phyloP scores from a whole-genome alignment of 1,140 invertebrate species.

The Drosophila albomicans region DNA sequence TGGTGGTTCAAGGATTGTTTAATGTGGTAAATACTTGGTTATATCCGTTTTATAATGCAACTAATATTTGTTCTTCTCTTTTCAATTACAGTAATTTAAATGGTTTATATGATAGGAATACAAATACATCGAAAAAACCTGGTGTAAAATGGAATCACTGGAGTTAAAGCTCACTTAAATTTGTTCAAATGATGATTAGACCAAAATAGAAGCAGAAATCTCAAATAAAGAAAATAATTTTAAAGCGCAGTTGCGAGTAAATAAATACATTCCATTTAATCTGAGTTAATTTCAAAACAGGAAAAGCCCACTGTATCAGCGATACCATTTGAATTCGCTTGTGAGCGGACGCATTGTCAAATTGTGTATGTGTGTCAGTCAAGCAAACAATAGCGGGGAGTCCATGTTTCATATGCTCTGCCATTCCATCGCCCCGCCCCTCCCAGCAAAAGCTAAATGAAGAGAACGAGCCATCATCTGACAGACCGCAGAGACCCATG shows the following conservation, averaged over 20 bases:
- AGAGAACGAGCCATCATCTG: constrained; percentile 6
- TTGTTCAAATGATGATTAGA: constrained; percentile 18
- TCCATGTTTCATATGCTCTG: neutral
- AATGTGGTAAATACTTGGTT: neutral
- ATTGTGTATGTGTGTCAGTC: constrained; percentile 3
- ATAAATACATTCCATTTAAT: no score
- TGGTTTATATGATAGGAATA: no score
- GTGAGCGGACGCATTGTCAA: no score
- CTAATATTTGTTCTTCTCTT: no score
- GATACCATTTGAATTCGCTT: no score
- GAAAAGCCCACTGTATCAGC: no score
- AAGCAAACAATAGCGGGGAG: neutral
- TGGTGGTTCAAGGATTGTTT: constrained; percentile 24
- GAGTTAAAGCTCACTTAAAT: constrained; percentile 5
- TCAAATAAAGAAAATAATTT: no score
- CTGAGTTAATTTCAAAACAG: no score
- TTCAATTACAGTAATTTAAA: no score
- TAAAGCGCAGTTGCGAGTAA: no score
- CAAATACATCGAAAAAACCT: no score
- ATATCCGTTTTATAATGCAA: neutral
- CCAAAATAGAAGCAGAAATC: no score
- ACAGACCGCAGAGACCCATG: constrained; percentile 6
- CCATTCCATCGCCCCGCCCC: neutral
- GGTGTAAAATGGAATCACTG: neutral
- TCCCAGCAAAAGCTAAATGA: constrained; percentile 1